These are phyloP conservation scores for Hermodice carunculata DNA, from an alignment of 2,888 invertebrate species.

Conservation along the genomic window DNA sequence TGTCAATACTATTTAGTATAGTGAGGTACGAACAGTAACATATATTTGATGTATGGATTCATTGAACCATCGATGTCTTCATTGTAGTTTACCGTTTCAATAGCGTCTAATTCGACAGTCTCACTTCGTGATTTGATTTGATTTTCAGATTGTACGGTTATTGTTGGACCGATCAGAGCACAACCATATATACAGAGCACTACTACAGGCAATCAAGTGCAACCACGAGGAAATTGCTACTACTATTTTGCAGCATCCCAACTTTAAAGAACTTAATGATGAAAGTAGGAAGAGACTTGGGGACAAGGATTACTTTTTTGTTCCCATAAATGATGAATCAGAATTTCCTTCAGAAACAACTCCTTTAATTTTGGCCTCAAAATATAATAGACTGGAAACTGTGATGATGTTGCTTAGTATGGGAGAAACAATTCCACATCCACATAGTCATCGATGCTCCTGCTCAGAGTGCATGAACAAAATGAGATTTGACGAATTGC, in stretches of 20 bases:
- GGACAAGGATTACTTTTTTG: conserved; percentile 2
- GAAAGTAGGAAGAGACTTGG: conserved; percentile 6
- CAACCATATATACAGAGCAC: conserved; percentile 62
- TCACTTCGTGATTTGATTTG: too few species aligned
- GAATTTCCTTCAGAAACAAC: conserved; percentile 66
- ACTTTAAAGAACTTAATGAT: conserved; percentile 44
- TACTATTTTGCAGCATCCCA: conserved; percentile 61
- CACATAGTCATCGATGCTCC: conserved; percentile 59
- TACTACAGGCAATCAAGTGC: conserved; percentile 62
- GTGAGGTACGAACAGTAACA: too few species aligned
- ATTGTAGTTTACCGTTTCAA: too few species aligned
- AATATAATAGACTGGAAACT: conserved; percentile 57
- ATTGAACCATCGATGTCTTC: too few species aligned
- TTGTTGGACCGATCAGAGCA: conserved; percentile 59
- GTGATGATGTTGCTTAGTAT: conserved; percentile 47
- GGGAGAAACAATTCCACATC: conserved; percentile 58
- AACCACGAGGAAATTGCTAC: conserved; percentile 65
- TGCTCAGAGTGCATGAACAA: conserved; percentile 60
- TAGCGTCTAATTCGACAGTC: too few species aligned
- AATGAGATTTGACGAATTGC: conserved; percentile 61
- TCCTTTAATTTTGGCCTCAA: conserved; percentile 63
- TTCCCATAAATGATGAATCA: conserved; percentile 51
- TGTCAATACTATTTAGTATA: too few species aligned
- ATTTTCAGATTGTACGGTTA: conserved; percentile 57
- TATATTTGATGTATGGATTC: too few species aligned